Conservation (phyloP, 2,888 invertebrate species). For the Clistopyga incitator region DNA sequence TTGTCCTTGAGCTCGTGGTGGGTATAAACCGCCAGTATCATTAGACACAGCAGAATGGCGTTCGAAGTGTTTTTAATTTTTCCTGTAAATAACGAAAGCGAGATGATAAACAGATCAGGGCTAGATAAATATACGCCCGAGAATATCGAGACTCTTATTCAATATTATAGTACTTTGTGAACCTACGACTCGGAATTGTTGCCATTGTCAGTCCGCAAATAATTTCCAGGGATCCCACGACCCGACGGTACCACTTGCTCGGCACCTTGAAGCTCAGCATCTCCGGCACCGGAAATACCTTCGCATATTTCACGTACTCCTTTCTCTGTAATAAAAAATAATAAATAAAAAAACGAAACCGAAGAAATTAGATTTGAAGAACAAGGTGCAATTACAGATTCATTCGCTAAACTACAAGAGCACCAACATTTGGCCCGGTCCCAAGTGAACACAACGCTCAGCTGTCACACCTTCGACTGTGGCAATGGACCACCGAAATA, state of each 20-base stretch:
- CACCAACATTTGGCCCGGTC: conserved; percentile 63
- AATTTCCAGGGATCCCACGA: conserved; percentile 93
- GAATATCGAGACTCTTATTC: conserved; percentile 1
- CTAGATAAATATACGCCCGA: conserved; percentile 20
- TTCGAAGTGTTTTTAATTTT: conserved; percentile 96
- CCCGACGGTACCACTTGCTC: conserved; percentile 95
- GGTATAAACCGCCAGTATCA: conserved; percentile 96
- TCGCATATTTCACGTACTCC: conserved; percentile 98
- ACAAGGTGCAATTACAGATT: conserved; percentile 8
- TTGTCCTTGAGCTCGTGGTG: conserved; percentile 97
- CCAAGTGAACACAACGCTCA: conserved; percentile 70
- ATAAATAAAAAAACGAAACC: conserved; percentile 81
- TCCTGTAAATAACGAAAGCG: conserved; percentile 87
- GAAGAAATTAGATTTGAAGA: not conserved
- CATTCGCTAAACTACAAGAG: conserved; percentile 43
- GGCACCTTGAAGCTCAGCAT: conserved; percentile 94
- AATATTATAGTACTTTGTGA: conserved; percentile 7
- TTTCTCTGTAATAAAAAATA: conserved; percentile 90
- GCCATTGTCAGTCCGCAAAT: conserved; percentile 94
- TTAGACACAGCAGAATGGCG: conserved; percentile 91
- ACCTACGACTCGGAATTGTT: conserved; percentile 93
- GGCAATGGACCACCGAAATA: conserved; percentile 77
- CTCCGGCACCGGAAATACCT: conserved; percentile 94
- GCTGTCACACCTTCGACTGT: conserved; percentile 75
- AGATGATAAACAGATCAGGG: conserved; percentile 1